Evolutionary conservation across 1,140 invertebrate genomes (phyloP).

Genomic region (Bombus pyrosoma): DNA sequence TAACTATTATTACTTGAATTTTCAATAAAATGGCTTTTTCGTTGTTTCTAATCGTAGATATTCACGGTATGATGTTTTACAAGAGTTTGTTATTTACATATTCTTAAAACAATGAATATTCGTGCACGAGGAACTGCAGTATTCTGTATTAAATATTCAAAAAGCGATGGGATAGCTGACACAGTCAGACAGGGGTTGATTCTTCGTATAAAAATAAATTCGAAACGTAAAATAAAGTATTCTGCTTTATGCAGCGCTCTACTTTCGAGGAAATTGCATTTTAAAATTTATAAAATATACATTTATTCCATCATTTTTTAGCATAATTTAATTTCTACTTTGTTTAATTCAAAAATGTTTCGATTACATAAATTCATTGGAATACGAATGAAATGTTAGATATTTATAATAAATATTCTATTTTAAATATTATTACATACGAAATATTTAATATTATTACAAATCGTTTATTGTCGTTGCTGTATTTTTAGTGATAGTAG

Average conservation of each 20-base stretch:
- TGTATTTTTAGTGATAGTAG: too few relatives aligned
- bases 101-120: neutral
- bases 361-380: neutral
- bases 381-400: neutral
- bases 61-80: neutral
- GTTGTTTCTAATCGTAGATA: neutral
- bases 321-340: neutral
- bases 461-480: too few relatives aligned
- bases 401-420: too few relatives aligned
- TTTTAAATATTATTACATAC: too few relatives aligned
- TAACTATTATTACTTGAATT: neutral
- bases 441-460: too few relatives aligned
- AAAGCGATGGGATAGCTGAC: neutral
- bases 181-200: neutral
- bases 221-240: neutral
- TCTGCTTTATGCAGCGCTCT: neutral
- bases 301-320: neutral
- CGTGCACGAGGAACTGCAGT: neutral
- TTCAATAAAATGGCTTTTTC: neutral
- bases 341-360: neutral
- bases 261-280: neutral
- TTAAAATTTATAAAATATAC: neutral
- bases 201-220: neutral
- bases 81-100: neutral
- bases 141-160: slow-evolving; percentile 4